Conservation (phyloP, 2,113 vertebrate genomes). For the Taurulus bubalis region DNA sequence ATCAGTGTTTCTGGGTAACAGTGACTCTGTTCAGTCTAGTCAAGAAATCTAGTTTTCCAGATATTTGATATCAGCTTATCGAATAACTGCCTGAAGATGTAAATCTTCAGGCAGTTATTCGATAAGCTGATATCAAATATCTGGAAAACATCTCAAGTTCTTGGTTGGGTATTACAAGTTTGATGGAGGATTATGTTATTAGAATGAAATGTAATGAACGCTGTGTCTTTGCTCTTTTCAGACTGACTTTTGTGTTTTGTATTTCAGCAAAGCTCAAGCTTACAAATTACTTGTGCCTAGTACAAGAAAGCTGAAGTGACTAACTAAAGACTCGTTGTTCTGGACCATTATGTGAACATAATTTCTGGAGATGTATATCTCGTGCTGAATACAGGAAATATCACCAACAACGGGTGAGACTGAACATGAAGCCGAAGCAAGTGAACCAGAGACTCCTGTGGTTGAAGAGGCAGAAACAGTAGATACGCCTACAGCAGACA, state of each 20-base stretch:
- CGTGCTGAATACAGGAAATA: slow-evolving; percentile 20
- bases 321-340: not conserved
- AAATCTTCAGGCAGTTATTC: slow-evolving; percentile 14
- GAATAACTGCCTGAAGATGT: slow-evolving; percentile 12
- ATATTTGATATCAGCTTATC: slow-evolving; percentile 10
- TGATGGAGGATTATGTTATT: not conserved
- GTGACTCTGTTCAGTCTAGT: not conserved
- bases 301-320: not conserved
- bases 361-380: not conserved
- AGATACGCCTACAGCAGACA: not conserved
- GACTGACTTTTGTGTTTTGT: not conserved
- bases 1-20: not conserved
- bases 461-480: not conserved
- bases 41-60: slow-evolving; percentile 8
- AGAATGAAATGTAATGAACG: not conserved
- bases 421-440: not conserved
- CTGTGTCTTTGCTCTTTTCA: not conserved
- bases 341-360: not conserved
- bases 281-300: not conserved
- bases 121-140: slow-evolving; percentile 10
- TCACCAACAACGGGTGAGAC: not conserved
- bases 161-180: not conserved
- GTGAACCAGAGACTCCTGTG: not conserved
- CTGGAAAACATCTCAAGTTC: not conserved
- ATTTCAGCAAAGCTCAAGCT: not conserved